Conservation (phyloP, 2,888 invertebrate genomes). For the Bhutanitis thaidina region DNA sequence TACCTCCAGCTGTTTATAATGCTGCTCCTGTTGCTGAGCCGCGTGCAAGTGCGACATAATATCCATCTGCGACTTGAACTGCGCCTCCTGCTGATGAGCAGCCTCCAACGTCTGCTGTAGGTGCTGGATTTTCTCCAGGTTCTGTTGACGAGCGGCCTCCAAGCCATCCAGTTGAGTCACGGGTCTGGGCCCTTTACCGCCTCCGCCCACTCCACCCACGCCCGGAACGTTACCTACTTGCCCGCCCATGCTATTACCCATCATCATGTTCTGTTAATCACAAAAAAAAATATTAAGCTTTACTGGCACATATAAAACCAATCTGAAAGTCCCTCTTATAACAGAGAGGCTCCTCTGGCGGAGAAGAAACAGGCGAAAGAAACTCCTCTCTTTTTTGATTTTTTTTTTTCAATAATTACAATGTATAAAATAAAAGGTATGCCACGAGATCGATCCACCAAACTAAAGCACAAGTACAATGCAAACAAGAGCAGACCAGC, state of each 20-base stretch:
- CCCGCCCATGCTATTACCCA: slow-evolving; percentile 38
- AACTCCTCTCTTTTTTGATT: no score
- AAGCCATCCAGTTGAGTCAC: slow-evolving; percentile 77
- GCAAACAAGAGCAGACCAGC: no score
- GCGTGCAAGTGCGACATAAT: slow-evolving; percentile 86
- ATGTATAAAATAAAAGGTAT: no score
- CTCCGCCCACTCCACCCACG: slow-evolving; percentile 32
- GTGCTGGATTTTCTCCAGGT: slow-evolving; percentile 86
- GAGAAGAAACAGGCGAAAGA: no score
- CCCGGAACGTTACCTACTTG: slow-evolving; percentile 28
- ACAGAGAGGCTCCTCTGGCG: no score
- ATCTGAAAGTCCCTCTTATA: no score
- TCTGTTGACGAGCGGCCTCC: slow-evolving; percentile 88
- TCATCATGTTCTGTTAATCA: slow-evolving; percentile 64
- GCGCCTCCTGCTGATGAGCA: slow-evolving; percentile 87
- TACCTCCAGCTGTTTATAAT: slow-evolving; percentile 87
- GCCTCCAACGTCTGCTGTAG: slow-evolving; percentile 89
- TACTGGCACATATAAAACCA: no score
- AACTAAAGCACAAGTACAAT: no score
- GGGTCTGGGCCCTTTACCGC: slow-evolving; percentile 53
- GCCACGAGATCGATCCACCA: no score
- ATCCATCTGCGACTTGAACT: slow-evolving; percentile 88
- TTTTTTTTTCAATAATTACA: no score
- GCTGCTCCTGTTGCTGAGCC: slow-evolving; percentile 89
- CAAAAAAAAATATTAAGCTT: no score